Evolutionary conservation across 2,888 invertebrate genomes (phyloP).

Genomic region (Heteromyza rotundicornis): DNA sequence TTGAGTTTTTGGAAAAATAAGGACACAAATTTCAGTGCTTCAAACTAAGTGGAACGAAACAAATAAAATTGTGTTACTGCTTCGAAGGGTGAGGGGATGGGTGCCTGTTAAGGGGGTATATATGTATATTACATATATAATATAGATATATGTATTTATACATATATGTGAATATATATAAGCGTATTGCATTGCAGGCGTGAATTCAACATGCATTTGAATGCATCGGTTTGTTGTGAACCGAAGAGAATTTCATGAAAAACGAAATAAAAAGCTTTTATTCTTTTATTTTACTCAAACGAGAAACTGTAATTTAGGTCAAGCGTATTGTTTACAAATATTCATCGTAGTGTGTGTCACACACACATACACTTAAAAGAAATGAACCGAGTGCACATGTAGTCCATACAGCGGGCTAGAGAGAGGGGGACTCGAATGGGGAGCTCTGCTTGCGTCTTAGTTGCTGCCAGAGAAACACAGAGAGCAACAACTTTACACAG

Average conservation of each 20-base stretch:
- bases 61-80: too few species aligned
- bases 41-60: too few species aligned
- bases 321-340: conserved; percentile 63
- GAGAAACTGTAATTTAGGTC: conserved; percentile 59
- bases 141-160: not conserved
- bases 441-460: too few species aligned
- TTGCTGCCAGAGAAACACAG: too few species aligned
- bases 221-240: not conserved
- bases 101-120: too few species aligned
- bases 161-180: conserved; percentile 7
- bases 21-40: too few species aligned
- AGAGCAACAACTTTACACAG: too few species aligned
- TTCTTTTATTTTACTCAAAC: conserved; percentile 37
- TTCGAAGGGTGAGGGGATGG: too few species aligned
- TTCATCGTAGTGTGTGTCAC: conserved; percentile 36
- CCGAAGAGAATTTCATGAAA: not conserved
- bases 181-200: not conserved
- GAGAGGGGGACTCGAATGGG: too few species aligned
- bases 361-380: not conserved
- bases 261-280: conserved; percentile 16
- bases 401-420: too few species aligned
- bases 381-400: not conserved
- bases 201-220: not conserved
- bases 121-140: not conserved
- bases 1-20: too few species aligned